Evolutionary conservation across 2,797 vertebrate species (phyloP), one percentile per base, ranked within the genome.

Genomic region (Macrochelys suwanniensis): DNA sequence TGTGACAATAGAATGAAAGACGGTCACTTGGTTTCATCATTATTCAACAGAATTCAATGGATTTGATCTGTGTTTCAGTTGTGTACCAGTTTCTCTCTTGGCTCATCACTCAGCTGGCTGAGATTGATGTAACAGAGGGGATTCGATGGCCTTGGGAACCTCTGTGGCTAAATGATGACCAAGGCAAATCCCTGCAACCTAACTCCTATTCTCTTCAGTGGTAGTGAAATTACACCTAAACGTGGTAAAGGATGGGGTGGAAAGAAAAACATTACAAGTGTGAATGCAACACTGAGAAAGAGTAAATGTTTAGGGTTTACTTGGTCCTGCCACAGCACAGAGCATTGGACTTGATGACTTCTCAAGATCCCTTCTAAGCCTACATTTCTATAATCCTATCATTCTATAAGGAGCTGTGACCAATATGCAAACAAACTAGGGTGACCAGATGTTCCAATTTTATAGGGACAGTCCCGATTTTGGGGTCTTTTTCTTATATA

Each of bases 11-110:
- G 26, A 0, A 0, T 28, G 56, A 88, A 94, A 80, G 47, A 53
- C 28, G 78, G 31, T 87, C 79, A 89, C 42, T 53, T 53, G 68
- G 21, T 37, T 65, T 61, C 92, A 84, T 59, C 71, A 12, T 74
- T 84, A 51, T 2, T 23, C 59, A 87, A 71, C 42, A 57, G 15
- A 76, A 11, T 92, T 92, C 87, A 51, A 33, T 42, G 61, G 81
- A 77, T 93, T 83, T 91, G 11, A 85, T 93, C 50, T n/a, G 0
- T 54, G 80, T 89, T 93, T 87, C 28, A 56, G 42, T 84, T 71
- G 49, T 88, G 47, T 81, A 83, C 51, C 77, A 92, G 2, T 90
- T 92, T 94, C 57, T 82, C 65, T 85, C 81, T 84, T 80, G 50
- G 5, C 17, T 23, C 68, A 37, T 71, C n/a, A 42, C n/a, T 71